Conservation (phyloP, 2,888 invertebrate species). For the Rhagonycha lutea region DNA sequence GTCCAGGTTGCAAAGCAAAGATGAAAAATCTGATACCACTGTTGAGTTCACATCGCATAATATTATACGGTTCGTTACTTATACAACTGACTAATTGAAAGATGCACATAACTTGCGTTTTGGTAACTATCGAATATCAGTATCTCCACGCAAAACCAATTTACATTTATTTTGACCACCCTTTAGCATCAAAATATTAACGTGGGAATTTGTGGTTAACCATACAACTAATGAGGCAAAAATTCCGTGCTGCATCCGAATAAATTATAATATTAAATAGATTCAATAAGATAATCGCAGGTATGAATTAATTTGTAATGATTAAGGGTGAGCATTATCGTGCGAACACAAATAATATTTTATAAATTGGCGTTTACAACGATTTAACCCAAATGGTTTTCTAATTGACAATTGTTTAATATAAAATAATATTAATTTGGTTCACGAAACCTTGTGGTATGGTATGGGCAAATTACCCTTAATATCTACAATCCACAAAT, state of each 20-base stretch:
- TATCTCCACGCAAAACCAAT: constrained; percentile 21
- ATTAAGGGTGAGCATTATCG: constrained; percentile 13
- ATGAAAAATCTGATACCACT: constrained; percentile 32
- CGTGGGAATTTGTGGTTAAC: constrained; percentile 30
- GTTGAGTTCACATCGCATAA: constrained; percentile 35
- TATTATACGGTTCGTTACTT: constrained; percentile 38
- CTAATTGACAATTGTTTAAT: not conserved
- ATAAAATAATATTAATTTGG: not conserved
- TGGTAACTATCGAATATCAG: constrained; percentile 13
- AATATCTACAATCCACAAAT: not conserved
- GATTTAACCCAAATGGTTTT: not conserved
- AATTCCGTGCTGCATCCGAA: constrained; percentile 16
- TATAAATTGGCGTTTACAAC: not conserved
- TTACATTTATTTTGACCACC: constrained; percentile 24
- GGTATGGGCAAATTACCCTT: not conserved
- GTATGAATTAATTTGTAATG: constrained; percentile 19
- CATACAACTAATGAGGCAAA: constrained; percentile 19
- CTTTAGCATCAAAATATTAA: constrained; percentile 25
- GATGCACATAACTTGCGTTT: constrained; percentile 17
- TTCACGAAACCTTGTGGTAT: not conserved
- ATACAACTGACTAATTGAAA: constrained; percentile 34
- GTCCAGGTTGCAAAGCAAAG: constrained; percentile 44
- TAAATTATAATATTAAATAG: constrained; percentile 31
- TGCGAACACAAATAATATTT: constrained; percentile 3
- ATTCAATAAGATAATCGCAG: constrained; percentile 26